Conservation (phyloP, 2,113 vertebrate species). For the Bagarius yarrelli region DNA sequence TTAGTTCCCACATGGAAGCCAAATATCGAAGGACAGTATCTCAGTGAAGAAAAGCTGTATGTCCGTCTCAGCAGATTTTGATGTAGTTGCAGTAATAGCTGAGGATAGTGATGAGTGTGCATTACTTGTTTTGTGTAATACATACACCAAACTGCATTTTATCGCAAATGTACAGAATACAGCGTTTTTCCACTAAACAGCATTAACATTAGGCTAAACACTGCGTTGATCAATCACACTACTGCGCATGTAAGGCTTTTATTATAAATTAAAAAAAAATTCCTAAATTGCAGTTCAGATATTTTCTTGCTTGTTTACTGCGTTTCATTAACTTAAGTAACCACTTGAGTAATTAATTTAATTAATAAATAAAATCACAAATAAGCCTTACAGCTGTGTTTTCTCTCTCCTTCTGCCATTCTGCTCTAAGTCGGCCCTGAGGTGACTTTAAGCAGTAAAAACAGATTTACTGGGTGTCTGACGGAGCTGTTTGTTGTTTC, state of each 20-base stretch:
- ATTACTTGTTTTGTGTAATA: constrained; percentile 46
- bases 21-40: constrained; percentile 34
- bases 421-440: constrained; percentile 18
- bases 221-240: constrained; percentile 7
- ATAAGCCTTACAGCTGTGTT: constrained; percentile 40
- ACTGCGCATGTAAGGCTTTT: constrained; percentile 10
- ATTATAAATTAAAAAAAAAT: constrained; percentile 15
- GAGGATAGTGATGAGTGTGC: constrained; percentile 47
- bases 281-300: constrained; percentile 5
- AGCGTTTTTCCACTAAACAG: constrained; percentile 1
- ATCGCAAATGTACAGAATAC: constrained; percentile 19
- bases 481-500: constrained; percentile 45
- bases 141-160: constrained; percentile 24
- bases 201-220: constrained; percentile 22
- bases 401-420: constrained; percentile 33
- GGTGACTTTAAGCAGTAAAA: constrained; percentile 42
- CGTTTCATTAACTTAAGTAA: constrained; percentile 41
- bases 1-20: constrained; percentile 34
- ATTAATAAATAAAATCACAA: constrained; percentile 50
- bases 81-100: constrained; percentile 40
- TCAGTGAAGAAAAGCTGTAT: constrained; percentile 21
- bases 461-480: constrained; percentile 42
- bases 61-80: constrained; percentile 42
- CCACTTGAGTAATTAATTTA: constrained; percentile 50
- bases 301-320: constrained; percentile 36